These are phyloP conservation scores for Aplochiton taeniatus DNA, from an alignment of 2,797 vertebrate genomes.

Conservation along the genomic window DNA sequence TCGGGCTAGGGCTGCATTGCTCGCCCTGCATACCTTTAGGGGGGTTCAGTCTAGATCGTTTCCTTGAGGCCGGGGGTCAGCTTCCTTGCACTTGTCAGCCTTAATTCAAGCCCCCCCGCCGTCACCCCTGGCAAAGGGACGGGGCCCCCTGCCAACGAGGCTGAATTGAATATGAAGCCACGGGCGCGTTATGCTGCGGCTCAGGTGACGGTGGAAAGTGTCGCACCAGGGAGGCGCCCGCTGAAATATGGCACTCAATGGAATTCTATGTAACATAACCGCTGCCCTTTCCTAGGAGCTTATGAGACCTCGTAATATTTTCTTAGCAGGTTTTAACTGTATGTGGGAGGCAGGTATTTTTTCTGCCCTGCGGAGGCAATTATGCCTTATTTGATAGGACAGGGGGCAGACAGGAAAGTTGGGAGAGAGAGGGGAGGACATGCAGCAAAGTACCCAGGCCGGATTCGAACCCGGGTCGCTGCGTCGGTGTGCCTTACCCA, in stretches of 20 bases:
- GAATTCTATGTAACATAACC: not conserved
- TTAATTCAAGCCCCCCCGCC: too few relatives aligned
- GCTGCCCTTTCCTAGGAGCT: not conserved
- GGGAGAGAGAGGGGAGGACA: too few relatives aligned
- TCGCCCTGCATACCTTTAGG: conserved; percentile 11
- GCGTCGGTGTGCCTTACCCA: too few relatives aligned
- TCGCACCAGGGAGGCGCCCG: conserved; percentile 9
- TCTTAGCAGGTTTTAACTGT: conserved; percentile 27
- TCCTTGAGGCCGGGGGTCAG: conserved; percentile 34
- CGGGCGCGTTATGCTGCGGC: conserved; percentile 21
- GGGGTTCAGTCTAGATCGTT: conserved; percentile 7
- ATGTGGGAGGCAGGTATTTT: not conserved
- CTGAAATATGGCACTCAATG: not conserved
- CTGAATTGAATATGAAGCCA: conserved; percentile 48
- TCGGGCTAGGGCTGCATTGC: not conserved
- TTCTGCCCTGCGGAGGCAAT: too few relatives aligned
- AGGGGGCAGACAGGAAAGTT: too few relatives aligned
- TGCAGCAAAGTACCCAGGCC: too few relatives aligned
- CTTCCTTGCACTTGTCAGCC: conserved; percentile 19
- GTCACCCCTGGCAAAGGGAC: conserved; percentile 40
- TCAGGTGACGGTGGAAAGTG: conserved; percentile 47
- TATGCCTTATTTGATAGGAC: too few relatives aligned
- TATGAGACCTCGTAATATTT: not conserved
- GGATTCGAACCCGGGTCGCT: too few relatives aligned
- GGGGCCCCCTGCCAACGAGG: conserved; percentile 53